Conservation (phyloP, 2,797 vertebrate species). For the Cuniculus paca region DNA sequence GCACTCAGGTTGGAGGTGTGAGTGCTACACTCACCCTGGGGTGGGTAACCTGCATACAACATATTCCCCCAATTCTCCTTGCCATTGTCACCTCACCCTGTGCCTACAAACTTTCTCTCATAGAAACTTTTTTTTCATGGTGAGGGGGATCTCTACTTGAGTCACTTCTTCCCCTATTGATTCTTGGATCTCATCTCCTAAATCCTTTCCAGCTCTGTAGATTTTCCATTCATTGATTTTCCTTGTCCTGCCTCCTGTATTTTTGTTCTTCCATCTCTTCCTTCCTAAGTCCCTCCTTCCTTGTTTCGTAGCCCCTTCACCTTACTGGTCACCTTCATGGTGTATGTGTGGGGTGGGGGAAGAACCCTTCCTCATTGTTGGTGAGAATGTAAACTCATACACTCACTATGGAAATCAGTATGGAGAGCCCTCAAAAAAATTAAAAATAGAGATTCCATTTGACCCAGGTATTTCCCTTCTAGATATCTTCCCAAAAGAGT, state of each 20-base stretch:
- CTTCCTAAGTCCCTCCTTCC: not conserved
- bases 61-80: no score
- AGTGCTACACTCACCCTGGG: no score
- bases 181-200: not conserved
- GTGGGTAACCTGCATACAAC: no score
- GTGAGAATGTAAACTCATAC: not conserved
- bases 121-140: not conserved
- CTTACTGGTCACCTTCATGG: not conserved
- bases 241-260: not conserved
- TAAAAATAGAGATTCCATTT: not conserved
- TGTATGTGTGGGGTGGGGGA: not conserved
- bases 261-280: not conserved
- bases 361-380: not conserved
- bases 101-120: not conserved
- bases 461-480: not conserved
- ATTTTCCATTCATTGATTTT: not conserved
- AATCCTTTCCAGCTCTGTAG: not conserved
- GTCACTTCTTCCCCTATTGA: not conserved
- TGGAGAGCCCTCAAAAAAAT: not conserved
- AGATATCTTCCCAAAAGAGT: not conserved
- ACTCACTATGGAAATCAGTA: not conserved
- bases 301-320: not conserved
- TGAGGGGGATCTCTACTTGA: not conserved
- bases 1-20: no score
- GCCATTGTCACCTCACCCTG: not conserved